Percentiles rank a stretch among this genome's conserved stretches.
Conservation (phyloP, 1,140 invertebrate genomes). For the Oncopodura yosiiana region DNA sequence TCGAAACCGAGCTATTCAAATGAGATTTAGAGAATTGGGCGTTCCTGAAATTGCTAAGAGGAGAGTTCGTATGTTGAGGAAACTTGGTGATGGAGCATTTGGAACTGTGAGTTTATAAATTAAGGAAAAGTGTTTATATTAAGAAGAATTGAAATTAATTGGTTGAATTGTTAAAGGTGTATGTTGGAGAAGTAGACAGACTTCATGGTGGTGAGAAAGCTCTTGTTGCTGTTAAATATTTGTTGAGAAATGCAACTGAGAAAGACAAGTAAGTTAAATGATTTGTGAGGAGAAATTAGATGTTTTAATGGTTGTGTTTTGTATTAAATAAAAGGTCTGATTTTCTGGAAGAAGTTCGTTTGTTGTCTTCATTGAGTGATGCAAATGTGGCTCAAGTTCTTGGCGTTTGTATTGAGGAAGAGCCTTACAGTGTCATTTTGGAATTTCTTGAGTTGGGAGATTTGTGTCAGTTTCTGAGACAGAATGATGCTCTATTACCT, state of each 20-base stretch:
- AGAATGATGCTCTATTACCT: constrained; percentile 36
- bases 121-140: not conserved
- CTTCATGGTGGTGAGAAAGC: constrained; percentile 51
- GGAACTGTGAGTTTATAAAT: constrained; percentile 59
- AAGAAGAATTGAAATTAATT: not conserved
- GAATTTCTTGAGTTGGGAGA: constrained; percentile 86
- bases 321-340: constrained; percentile 54
- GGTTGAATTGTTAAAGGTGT: constrained; percentile 26
- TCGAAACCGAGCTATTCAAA: constrained; percentile 23
- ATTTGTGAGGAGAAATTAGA: not conserved
- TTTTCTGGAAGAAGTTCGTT: constrained; percentile 78
- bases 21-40: constrained; percentile 39
- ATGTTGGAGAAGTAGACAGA: constrained; percentile 30
- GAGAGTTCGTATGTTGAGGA: constrained; percentile 73
- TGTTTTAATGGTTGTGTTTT: not conserved
- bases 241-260: constrained; percentile 63
- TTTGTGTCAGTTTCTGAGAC: constrained; percentile 71
- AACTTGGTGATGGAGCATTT: constrained; percentile 80
- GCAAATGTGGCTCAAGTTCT: constrained; percentile 76
- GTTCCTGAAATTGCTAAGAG: constrained; percentile 74
- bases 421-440: constrained; percentile 74
- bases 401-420: constrained; percentile 69
- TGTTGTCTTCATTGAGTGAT: constrained; percentile 74
- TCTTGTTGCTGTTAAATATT: constrained; percentile 79
- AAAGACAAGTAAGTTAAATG: constrained; percentile 62